Conservation (phyloP, 37 sponge, comb jelly and placozoan genomes). For the Crambe crambe region DNA sequence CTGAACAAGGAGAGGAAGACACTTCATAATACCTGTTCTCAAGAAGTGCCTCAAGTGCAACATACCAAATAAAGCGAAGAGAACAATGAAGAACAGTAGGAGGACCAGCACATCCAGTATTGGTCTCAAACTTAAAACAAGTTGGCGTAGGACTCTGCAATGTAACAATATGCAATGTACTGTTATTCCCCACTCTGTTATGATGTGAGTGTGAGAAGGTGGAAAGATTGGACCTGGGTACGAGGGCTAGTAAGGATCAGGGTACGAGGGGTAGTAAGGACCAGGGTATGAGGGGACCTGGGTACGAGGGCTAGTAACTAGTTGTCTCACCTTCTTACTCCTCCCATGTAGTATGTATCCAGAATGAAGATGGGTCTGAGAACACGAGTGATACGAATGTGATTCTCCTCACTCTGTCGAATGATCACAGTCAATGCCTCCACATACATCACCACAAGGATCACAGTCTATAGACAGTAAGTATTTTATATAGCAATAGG, state of each 20-base stretch:
- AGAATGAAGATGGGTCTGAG: slow-evolving; percentile 79
- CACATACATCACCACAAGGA: slow-evolving; percentile 52
- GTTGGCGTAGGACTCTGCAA: slow-evolving; percentile 72
- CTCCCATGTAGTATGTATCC: slow-evolving; percentile 67
- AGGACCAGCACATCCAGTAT: slow-evolving; percentile 80
- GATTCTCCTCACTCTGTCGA: slow-evolving; percentile 12
- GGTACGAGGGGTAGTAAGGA: no score
- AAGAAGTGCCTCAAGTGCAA: no score
- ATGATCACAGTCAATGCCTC: slow-evolving; percentile 60
- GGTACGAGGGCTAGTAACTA: neutral
- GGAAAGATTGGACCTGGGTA: no score
- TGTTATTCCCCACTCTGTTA: no score
- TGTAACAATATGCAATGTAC: neutral
- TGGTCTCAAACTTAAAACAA: slow-evolving; percentile 57
- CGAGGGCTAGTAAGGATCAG: no score
- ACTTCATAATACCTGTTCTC: neutral
- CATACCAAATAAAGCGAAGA: slow-evolving; percentile 72
- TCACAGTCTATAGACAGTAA: slow-evolving; percentile 30
- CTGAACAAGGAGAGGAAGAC: slow-evolving; percentile 13
- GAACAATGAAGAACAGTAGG: slow-evolving; percentile 47
- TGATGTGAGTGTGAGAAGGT: no score
- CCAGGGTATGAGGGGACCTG: neutral
- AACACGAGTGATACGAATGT: slow-evolving; percentile 64
- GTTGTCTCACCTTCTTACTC: slow-evolving; percentile 71
- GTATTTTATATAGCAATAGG: no score